Base-by-base conservation (phyloP, 2,888 invertebrate genomes). In the Muschampia plurimacula region DNA sequence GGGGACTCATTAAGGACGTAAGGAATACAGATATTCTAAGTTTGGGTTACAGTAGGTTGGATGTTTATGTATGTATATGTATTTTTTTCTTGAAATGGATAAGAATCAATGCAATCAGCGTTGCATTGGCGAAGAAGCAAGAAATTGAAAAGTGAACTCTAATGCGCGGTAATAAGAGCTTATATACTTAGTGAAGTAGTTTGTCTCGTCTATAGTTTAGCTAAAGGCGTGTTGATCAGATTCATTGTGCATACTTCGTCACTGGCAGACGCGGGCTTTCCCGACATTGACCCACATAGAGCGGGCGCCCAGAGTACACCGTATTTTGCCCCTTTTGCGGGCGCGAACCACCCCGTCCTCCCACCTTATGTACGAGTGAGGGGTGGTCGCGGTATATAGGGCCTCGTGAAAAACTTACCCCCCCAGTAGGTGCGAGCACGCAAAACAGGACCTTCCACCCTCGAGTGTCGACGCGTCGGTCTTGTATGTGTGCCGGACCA, bases 261-360 rank as follows among this genome's bases (percentile, higher is more conserved):
- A 93, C 92, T 90, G 92, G 93, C 90, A 94, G 93, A 94, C 93
- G 93, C 93, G 93, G 93, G 93, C 92, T 95, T 95, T 93, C 94
- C 95, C 94, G 95, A 93, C 95, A 95, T 95, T 95, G 95, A 95
- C 95, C 95, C 93, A 95, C 92, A 94, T 94, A 92, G 92, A 92
- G 85, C 93, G 91, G 91, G 93, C 92, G 92, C 93, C 91, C 93
- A 93, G 92, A 93, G 93, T 92, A 93, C 93, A 92, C 92, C 93
- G 94, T 93, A 94, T 94, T 94, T 94, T 94, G 94, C 94, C 94
- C 94, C 94, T 94, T 94, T 94, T 94, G 94, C 94, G 94, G 94
- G 95, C 91, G 92, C 93, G 90, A 92, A 90, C 91, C 93, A 87
- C 93, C 94, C 92, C 86, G 79, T 84, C 92, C 91, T 88, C 93